Evolutionary conservation across 2,888 invertebrate species (phyloP), one percentile per base, ranked within the genome.

Genomic region (Dusona sp.): DNA sequence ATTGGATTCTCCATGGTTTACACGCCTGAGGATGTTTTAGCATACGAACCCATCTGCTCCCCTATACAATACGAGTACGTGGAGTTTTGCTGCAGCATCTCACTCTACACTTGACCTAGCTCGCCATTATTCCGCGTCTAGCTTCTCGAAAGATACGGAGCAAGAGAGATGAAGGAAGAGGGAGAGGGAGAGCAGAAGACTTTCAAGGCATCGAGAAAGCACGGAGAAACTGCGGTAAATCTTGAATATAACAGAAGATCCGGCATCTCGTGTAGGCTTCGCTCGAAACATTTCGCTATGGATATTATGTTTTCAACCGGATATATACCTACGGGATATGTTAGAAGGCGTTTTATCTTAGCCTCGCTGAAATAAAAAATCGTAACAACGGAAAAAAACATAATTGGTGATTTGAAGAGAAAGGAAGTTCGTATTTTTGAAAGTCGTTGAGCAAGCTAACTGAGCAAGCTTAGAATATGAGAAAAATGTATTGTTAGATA

Each of bases 221-320:
- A 65, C 42, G 33, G 57, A 36, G 54, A 73, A 73, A 36, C 77
- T 51, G 74, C 78, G 51, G 73, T 86, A 86, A 84, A 84, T 86
- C 83, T 86, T 78, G 61, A 67, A 86, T 74, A 74, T 67, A 84
- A 84, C 79, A 64, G 67, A 65, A 67, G 68, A 83, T 79, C 81
- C 80, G 72, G 64, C 68, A 29, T 74, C 61, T 51, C 64, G 45
- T 57, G 51, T 74, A 36, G 33, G 33, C 54, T 64, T 48, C 64
- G 61, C 29, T 61, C 68, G 78, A 67, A 74, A 81, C 68, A 61
- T 78, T 81, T 73, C 33, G 73, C 78, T 67, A 54, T 73, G 78
- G 74, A 51, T 80, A 80, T 83, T 83, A 80, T 85, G 75, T 85
- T 83, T 75, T 75, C 79, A 83, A 65, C 79, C 54, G 68, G 51